A percentile compares a stretch with the other conserved stretches of the same genome.
These are phyloP conservation scores for Podocnemis expansa DNA, from an alignment of 2,113 vertebrate genomes.

Conservation along the genomic window DNA sequence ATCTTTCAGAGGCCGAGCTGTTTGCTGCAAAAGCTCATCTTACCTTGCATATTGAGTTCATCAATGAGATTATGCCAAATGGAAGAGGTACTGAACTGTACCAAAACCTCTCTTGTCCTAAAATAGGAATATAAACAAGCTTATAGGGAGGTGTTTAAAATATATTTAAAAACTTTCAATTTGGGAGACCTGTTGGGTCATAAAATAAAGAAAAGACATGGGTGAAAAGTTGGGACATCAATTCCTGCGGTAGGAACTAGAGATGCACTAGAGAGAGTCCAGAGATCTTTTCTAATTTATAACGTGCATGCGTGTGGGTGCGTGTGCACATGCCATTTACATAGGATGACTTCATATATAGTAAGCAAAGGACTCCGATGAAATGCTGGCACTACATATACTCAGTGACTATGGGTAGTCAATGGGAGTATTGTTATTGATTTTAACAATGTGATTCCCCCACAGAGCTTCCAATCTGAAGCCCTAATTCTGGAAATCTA, in stretches of 20 bases:
- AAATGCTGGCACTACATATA: background rate
- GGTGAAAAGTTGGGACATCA: fast-evolving
- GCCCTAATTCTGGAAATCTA: background rate
- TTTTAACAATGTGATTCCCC: background rate
- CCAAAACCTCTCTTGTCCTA: background rate
- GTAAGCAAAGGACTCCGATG: background rate
- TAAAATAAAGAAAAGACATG: background rate
- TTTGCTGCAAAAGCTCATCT: background rate
- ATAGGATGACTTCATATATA: background rate
- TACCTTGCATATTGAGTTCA: background rate
- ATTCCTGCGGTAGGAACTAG: background rate
- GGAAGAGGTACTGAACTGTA: background rate
- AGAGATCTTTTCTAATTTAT: background rate
- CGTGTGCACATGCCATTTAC: too few relatives aligned
- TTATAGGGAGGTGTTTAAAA: background rate
- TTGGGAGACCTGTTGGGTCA: background rate
- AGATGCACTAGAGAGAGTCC: background rate
- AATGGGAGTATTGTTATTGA: background rate
- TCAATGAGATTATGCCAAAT: background rate
- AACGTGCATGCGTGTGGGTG: too few relatives aligned
- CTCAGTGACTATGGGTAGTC: too few relatives aligned
- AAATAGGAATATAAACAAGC: background rate
- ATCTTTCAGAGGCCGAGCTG: background rate
- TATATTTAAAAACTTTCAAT: too few relatives aligned
- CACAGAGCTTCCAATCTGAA: background rate